Evolutionary conservation across 2,888 invertebrate genomes (phyloP), one percentile per base, ranked within the genome.

Genomic region (Syritta pipiens): DNA sequence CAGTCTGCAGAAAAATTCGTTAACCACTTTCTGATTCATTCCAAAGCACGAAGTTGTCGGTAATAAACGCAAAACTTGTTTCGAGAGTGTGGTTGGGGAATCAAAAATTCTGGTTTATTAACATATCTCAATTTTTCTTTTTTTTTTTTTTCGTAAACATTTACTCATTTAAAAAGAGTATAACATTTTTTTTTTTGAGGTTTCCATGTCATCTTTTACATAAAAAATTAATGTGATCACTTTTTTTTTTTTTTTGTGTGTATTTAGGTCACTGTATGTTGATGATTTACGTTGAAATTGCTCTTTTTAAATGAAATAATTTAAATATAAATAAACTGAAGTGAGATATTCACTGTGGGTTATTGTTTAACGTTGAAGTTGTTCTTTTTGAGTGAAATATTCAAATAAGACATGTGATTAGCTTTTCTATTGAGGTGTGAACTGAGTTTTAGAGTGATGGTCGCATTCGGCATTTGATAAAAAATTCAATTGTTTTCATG

Each of bases 1-100:
- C 65, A 46, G 77, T 67, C 72, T 71, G 44, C 28, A 42, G 48
- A 72, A 71, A 62, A 65, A 35, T 48, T 44, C 37, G 26, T 51
- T 51, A 40, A 72, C 37, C 44, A 60, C 65, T 65, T 60, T 65
- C 65, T 65, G 71, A 71, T 55, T 77, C 63, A 65, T 42, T 57
- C 24, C 14, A 22, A 62, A 32, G 37, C 22, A 28, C 32, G 59
- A 35, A 48, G 12, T 14, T 28, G n/a, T n/a, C n/a, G n/a, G n/a
- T n/a, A 51, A 69, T 44, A 30, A 71, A n/a, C n/a, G n/a, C n/a
- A n/a, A 42, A 69, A 68, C 35, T 5, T 26, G 44, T 59, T 69
- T n/a, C n/a, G n/a, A n/a, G n/a, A n/a, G n/a, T n/a, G n/a, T n/a
- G n/a, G 26, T 32, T 53, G 60, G 60, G 60, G 40, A 40, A 53